Base-by-base conservation (phyloP, 2,888 invertebrate species). In the Scelioninae gen. 1 region DNA sequence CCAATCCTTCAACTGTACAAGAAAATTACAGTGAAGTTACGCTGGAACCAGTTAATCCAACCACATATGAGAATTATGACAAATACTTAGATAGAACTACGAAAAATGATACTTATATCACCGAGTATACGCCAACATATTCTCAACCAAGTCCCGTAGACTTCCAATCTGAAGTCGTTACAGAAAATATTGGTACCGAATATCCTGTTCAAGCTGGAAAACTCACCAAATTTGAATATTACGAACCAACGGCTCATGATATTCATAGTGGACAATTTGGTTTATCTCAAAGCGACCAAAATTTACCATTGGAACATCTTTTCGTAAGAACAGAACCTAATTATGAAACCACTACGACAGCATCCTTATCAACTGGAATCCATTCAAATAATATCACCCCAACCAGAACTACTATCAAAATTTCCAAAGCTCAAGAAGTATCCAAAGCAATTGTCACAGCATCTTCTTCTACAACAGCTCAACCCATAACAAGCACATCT, bases 321-420 rank as follows among this genome's bases (percentile, higher is more conserved):
- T 92, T 91, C 49, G 82, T 86, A 0, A 88, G 82, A 76, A 90
- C 89, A 4, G 91, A 91, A 29, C 87, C 82, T 40, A 74, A 62
- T 56, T 72, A 77, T 47, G 82, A 82, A 71, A 79, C 62, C 9
- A 75, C 88, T 0, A 81, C 79, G 0, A 60, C 86, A 0, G 40
- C 85, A 8, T 32, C 84, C 0, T 45, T 76, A 8, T 74, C 88
- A 0, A 85, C 84, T 7, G 55, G 29, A 31, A 47, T 10, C 32
- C 40, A 56, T 40, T 32, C 74, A 13, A 60, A 60, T 10, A 74
- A 29, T 31, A 78, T 81, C 8, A 68, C 83, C 10, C 47, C 85
- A 0, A 76, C 84, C 15, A 81, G 45, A 66, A 74, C 81, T 9
- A 80, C 82, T 4, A 62, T 79, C 15, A 79, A 75, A 62, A 58